Conservation (phyloP, 23 tunicate genomes). For the Diplosoma virens region DNA sequence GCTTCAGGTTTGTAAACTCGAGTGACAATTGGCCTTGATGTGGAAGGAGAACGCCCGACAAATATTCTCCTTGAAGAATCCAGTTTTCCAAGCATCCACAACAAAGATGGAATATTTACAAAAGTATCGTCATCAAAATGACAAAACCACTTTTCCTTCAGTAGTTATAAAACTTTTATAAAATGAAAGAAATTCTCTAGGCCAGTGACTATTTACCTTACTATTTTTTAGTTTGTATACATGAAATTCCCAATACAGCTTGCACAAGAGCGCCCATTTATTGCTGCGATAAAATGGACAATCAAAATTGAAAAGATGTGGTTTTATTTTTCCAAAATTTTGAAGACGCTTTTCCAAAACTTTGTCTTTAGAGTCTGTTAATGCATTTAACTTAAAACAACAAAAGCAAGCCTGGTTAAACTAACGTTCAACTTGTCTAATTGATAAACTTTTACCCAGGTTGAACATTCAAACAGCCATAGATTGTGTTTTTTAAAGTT, state of each 20-base stretch:
- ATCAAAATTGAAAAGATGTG: conserved; percentile 17
- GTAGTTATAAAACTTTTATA: too few species aligned
- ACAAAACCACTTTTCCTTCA: conserved; percentile 65
- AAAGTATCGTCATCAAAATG: conserved; percentile 80
- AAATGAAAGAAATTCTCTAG: too few species aligned
- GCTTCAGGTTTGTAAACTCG: conserved; percentile 30
- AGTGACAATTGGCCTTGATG: conserved; percentile 8
- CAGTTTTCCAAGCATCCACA: conserved; percentile 10
- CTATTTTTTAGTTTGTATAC: neutral
- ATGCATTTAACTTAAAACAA: neutral
- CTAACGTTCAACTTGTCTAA: too few species aligned
- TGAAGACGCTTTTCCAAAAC: neutral
- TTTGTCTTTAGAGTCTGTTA: conserved; percentile 39
- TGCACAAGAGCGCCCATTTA: conserved; percentile 72
- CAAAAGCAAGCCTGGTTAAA: too few species aligned
- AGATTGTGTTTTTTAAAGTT: too few species aligned
- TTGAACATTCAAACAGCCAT: too few species aligned
- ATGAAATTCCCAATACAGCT: conserved; percentile 47
- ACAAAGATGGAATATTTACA: conserved; percentile 45
- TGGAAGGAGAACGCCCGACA: conserved; percentile 47
- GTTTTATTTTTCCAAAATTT: neutral
- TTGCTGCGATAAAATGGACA: conserved; percentile 45
- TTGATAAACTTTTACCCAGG: too few species aligned
- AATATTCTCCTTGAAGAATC: conserved; percentile 15
- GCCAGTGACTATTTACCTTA: conserved; percentile 1